These are phyloP conservation scores for Phasia obesa DNA, from an alignment of 2,888 invertebrate species.

Conservation along the genomic window DNA sequence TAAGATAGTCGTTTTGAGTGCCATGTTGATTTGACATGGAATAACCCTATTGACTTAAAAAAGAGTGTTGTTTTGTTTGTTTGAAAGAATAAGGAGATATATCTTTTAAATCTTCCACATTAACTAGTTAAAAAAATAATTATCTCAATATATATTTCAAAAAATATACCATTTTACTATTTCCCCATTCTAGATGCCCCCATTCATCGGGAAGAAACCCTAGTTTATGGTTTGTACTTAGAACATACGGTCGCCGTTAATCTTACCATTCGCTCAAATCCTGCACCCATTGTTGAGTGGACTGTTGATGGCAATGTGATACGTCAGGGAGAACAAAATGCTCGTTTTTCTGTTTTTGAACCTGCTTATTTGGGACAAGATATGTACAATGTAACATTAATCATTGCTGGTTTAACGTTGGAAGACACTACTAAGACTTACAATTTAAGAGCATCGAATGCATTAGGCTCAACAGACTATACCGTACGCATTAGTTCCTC, in stretches of 20 bases:
- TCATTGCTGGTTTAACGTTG: constrained; percentile 87
- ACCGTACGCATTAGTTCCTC: constrained; percentile 88
- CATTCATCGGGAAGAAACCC: constrained; percentile 84
- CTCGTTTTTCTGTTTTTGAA: constrained; percentile 79
- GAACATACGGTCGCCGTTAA: constrained; percentile 88
- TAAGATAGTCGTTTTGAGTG: no score
- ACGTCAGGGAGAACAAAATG: constrained; percentile 82
- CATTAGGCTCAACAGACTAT: constrained; percentile 86
- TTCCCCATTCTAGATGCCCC: constrained; percentile 84
- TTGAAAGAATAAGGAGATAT: no score
- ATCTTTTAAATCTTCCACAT: no score
- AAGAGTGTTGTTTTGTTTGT: no score
- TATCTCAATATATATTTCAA: not conserved
- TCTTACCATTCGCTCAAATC: constrained; percentile 89
- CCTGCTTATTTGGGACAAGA: constrained; percentile 84
- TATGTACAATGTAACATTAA: constrained; percentile 87
- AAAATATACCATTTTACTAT: not conserved
- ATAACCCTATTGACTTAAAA: no score
- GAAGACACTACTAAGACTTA: constrained; percentile 90
- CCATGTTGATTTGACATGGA: no score
- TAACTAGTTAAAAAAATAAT: no score
- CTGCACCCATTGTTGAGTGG: constrained; percentile 88
- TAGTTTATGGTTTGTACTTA: constrained; percentile 89
- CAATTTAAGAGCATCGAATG: constrained; percentile 87
- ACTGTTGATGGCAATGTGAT: constrained; percentile 84